Conservation (phyloP, 2,113 vertebrate species). For the rabbit (Oryctolagus cuniculus) region DNA sequence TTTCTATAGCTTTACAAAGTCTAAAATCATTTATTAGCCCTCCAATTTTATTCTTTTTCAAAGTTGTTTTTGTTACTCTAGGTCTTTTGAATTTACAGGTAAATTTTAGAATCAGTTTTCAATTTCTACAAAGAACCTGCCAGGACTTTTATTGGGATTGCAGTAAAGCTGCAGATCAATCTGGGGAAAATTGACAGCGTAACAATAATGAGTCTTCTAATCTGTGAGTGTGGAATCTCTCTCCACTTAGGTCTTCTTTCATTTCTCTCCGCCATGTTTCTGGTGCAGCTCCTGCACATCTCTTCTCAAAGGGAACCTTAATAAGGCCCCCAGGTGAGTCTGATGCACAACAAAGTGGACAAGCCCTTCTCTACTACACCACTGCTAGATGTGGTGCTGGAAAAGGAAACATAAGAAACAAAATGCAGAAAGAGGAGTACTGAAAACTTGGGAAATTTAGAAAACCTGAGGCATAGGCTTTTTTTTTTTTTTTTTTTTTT, state of each 20-base stretch:
- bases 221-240: neutral
- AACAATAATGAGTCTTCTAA: neutral
- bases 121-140: neutral
- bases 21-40: neutral
- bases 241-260: neutral
- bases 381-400: neutral
- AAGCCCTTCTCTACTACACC: neutral
- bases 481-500: too few species aligned
- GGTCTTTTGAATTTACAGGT: neutral
- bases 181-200: neutral
- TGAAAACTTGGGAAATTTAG: conserved; percentile 20
- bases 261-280: neutral
- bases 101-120: neutral
- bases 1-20: neutral
- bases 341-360: neutral
- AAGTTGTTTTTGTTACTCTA: neutral
- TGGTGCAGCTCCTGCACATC: neutral
- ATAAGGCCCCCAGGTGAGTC: neutral
- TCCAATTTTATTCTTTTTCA: neutral
- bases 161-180: neutral
- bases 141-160: neutral
- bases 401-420: neutral
- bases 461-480: neutral
- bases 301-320: conserved; percentile 53
- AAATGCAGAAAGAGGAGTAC: neutral